Conservation (phyloP, 2,113 vertebrate genomes). For the Nyctereutes procyonoides region DNA sequence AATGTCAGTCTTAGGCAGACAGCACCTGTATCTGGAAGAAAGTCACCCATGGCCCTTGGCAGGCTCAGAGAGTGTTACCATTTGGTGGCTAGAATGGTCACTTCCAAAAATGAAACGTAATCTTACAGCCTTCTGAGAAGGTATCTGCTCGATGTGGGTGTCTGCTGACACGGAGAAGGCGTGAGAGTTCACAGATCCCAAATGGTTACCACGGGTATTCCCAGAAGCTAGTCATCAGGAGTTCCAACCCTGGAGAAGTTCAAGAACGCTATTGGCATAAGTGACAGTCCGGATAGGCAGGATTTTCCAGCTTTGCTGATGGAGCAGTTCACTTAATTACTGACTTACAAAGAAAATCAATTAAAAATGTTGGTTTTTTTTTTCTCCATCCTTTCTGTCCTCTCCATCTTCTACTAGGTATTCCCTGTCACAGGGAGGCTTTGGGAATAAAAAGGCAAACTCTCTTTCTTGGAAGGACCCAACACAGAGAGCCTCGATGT, state of each 20-base stretch:
- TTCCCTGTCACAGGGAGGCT: background rate
- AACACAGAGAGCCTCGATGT: background rate
- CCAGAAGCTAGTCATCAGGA: constrained; percentile 60
- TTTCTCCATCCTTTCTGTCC: background rate
- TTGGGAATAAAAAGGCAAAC: background rate
- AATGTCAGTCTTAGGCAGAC: background rate
- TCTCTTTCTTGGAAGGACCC: background rate
- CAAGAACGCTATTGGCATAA: background rate
- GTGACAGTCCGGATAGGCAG: constrained; percentile 16
- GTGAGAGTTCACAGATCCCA: constrained; percentile 36
- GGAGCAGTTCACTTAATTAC: constrained; percentile 63
- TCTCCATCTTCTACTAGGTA: background rate
- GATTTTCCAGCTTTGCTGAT: constrained; percentile 30
- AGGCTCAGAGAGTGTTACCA: background rate
- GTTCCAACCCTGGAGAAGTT: constrained; percentile 45
- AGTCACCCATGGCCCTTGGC: background rate
- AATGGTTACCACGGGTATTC: constrained; percentile 50
- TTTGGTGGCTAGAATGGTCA: background rate
- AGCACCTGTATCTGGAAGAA: background rate
- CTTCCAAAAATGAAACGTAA: constrained; percentile 36
- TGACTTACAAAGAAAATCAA: constrained; percentile 24
- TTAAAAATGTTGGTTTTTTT: background rate
- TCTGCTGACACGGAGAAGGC: constrained; percentile 42
- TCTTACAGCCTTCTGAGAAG: background rate
- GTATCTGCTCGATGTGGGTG: background rate